Percentiles rank a stretch among this genome's conserved stretches.
Evolutionary conservation across 2,113 vertebrate species (phyloP).

Genomic region (Cheilinus undulatus): DNA sequence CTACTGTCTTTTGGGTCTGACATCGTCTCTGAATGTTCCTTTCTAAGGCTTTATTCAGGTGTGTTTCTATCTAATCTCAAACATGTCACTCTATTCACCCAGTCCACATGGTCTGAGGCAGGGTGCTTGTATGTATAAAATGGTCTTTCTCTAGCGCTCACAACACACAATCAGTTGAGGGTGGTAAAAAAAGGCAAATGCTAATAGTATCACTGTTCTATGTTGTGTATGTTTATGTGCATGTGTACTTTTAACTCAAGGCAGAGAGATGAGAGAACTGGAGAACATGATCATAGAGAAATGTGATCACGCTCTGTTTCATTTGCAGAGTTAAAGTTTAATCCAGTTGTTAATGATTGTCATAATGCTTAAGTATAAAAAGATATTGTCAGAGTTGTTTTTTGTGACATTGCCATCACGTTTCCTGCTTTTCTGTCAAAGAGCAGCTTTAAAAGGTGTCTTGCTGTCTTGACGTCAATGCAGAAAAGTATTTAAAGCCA

Average conservation of each 20-base stretch:
- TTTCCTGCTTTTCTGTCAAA: conserved; percentile 14
- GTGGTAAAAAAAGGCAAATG: neutral
- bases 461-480: conserved; percentile 43
- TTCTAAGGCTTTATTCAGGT: conserved; percentile 1
- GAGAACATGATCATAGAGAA: neutral
- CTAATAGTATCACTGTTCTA: neutral
- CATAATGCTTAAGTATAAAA: neutral
- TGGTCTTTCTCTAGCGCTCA: neutral
- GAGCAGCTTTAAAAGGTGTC: conserved; percentile 3
- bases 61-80: conserved; percentile 10
- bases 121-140: neutral
- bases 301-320: conserved; percentile 6
- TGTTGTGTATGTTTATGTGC: neutral
- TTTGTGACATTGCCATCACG: conserved; percentile 14
- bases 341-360: conserved; percentile 12
- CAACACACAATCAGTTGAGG: neutral
- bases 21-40: neutral
- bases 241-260: neutral
- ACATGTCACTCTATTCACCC: neutral
- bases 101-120: neutral
- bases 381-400: neutral
- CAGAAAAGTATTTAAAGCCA: conserved; percentile 38
- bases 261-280: neutral
- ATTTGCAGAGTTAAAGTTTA: conserved; percentile 5
- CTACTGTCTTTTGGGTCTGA: too few relatives aligned